Evolutionary conservation across 2,113 vertebrate genomes (phyloP).

Genomic region (Aspiorhynchus laticeps): DNA sequence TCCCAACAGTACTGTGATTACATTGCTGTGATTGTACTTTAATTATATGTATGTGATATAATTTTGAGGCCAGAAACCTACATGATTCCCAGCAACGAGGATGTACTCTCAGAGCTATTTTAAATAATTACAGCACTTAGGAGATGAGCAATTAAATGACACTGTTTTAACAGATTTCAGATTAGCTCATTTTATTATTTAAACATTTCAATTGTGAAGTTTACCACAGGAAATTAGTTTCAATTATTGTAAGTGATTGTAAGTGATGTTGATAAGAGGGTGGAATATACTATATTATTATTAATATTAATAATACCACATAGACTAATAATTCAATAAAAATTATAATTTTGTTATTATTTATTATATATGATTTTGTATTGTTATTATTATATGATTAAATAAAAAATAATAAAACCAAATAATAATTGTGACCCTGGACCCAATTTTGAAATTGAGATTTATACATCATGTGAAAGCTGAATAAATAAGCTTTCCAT

Average conservation of each 20-base stretch:
- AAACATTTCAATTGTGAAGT: background rate
- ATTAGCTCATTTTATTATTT: background rate
- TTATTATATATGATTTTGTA: too few relatives aligned
- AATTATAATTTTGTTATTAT: too few relatives aligned
- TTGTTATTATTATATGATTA: too few relatives aligned
- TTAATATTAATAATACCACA: too few relatives aligned
- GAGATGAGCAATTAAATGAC: background rate
- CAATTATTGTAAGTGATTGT: background rate
- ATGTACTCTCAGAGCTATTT: slow-evolving; percentile 37
- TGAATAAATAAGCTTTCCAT: too few relatives aligned
- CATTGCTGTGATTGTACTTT: background rate
- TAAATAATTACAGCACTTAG: slow-evolving; percentile 24
- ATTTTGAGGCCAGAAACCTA: slow-evolving; percentile 22
- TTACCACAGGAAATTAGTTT: background rate
- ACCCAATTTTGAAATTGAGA: too few relatives aligned
- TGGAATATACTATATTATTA: background rate
- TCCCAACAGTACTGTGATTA: slow-evolving; percentile 20
- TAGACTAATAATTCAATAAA: too few relatives aligned
- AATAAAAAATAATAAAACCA: too few relatives aligned
- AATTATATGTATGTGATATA: slow-evolving; percentile 15
- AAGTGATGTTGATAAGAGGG: background rate
- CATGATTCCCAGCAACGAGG: background rate
- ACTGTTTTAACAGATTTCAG: slow-evolving; percentile 14
- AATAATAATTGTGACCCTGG: too few relatives aligned
- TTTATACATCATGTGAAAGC: too few relatives aligned